These are phyloP conservation scores for Clarias pachynema DNA, from an alignment of 2,797 vertebrate species.

Conservation along the genomic window DNA sequence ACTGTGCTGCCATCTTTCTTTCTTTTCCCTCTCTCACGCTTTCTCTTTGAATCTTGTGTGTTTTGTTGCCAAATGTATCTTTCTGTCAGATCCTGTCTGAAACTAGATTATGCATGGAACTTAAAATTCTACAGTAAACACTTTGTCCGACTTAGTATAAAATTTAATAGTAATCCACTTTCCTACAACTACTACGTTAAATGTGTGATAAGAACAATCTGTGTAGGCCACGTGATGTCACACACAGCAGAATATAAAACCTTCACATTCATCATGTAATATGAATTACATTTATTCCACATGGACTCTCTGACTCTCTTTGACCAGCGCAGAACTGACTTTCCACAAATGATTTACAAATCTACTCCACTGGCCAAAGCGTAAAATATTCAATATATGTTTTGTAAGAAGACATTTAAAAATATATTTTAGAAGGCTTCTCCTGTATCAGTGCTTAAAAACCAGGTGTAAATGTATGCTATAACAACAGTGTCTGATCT, in stretches of 20 bases:
- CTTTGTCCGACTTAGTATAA: background rate
- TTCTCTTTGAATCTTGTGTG: background rate
- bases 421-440: background rate
- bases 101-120: background rate
- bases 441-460: background rate
- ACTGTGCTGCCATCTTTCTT: slow-evolving; percentile 37
- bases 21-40: background rate
- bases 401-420: background rate
- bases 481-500: background rate
- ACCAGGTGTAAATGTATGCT: background rate
- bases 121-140: background rate
- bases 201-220: background rate
- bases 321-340: background rate
- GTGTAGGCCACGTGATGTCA: background rate
- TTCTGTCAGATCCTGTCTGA: background rate
- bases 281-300: background rate
- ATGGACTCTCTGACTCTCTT: background rate
- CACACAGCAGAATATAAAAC: background rate
- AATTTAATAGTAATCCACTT: background rate
- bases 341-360: background rate
- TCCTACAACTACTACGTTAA: background rate
- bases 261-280: background rate
- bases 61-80: slow-evolving; percentile 6
- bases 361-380: background rate
- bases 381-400: background rate